Evolutionary conservation across 92 coral and sea anemone genomes (phyloP).

Genomic region (Heteractis magnifica): DNA sequence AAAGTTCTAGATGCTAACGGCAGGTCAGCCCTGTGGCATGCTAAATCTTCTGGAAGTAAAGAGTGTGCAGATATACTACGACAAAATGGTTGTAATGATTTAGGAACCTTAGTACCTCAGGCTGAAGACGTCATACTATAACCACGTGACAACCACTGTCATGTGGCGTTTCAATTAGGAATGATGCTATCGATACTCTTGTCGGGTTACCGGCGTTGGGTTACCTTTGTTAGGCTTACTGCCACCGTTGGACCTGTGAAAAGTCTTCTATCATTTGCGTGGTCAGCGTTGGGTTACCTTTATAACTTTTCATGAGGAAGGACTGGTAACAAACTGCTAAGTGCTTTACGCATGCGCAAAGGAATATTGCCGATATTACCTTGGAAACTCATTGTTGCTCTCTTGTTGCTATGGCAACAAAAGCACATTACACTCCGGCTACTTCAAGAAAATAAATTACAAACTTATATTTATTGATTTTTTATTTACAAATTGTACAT

Average conservation of each 20-base stretch:
- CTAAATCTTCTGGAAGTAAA: slow-evolving; percentile 89
- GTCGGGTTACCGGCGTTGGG: background rate
- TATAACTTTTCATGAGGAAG: background rate
- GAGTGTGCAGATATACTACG: slow-evolving; percentile 94
- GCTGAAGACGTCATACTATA: slow-evolving; percentile 69
- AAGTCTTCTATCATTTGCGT: background rate
- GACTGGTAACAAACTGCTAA: background rate
- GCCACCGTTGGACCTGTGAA: no score
- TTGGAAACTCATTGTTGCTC: background rate
- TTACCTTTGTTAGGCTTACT: background rate
- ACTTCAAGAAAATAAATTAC: background rate
- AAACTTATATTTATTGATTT: slow-evolving; percentile 36
- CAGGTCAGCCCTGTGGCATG: slow-evolving; percentile 96
- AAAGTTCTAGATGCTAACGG: slow-evolving; percentile 78
- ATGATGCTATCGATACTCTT: background rate
- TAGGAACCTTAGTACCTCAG: slow-evolving; percentile 77
- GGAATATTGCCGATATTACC: background rate
- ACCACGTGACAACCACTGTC: slow-evolving; percentile 30
- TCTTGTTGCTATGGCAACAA: slow-evolving; percentile 5
- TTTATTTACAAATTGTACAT: slow-evolving; percentile 35
- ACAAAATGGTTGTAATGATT: slow-evolving; percentile 85
- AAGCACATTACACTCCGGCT: background rate
- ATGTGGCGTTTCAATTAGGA: slow-evolving; percentile 5
- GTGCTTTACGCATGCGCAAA: background rate
- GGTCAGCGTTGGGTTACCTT: slow-evolving; percentile 3